Percentiles rank a stretch among this genome's conserved stretches.
phyloP scores from a whole-genome alignment of 2,888 invertebrate genomes.

The Scaeva pyrastri region DNA sequence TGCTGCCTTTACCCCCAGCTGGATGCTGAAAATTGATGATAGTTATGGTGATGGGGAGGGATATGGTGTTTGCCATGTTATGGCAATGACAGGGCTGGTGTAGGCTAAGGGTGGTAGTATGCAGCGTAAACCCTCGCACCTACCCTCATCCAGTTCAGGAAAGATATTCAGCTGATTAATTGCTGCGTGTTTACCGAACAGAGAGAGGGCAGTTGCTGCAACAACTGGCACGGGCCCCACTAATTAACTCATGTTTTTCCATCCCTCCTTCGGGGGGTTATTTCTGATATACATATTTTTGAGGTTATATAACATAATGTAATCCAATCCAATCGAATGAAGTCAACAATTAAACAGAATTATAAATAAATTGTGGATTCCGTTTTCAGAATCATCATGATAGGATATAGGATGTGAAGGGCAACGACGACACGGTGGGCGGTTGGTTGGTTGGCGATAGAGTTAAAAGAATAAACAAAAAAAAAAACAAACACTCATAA shows the following conservation, averaged over 20 bases:
- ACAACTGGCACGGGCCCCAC: constrained; percentile 43
- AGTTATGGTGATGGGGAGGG: background rate
- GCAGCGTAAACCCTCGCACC: background rate
- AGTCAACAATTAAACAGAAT: constrained; percentile 67
- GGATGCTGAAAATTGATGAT: background rate
- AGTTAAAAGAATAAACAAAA: background rate
- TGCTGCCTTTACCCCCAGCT: background rate
- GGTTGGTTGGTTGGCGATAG: background rate
- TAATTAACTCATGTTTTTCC: constrained; percentile 62
- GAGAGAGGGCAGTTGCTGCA: constrained; percentile 12
- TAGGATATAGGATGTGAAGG: background rate
- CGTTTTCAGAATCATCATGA: constrained; percentile 14
- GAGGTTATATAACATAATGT: constrained; percentile 55
- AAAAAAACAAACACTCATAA: constrained; percentile 31
- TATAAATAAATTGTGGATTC: constrained; percentile 65
- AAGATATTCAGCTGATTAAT: constrained; percentile 68
- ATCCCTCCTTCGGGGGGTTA: background rate
- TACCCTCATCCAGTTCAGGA: constrained; percentile 40
- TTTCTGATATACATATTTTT: constrained; percentile 28
- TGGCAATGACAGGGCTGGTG: too few relatives aligned
- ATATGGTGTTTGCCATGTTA: too few relatives aligned
- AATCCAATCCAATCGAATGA: constrained; percentile 68
- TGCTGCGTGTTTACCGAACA: constrained; percentile 57
- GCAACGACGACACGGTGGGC: background rate
- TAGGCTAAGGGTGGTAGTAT: background rate